Evolutionary conservation across 2,113 vertebrate genomes (phyloP).

Genomic region (Megalops atlanticus): DNA sequence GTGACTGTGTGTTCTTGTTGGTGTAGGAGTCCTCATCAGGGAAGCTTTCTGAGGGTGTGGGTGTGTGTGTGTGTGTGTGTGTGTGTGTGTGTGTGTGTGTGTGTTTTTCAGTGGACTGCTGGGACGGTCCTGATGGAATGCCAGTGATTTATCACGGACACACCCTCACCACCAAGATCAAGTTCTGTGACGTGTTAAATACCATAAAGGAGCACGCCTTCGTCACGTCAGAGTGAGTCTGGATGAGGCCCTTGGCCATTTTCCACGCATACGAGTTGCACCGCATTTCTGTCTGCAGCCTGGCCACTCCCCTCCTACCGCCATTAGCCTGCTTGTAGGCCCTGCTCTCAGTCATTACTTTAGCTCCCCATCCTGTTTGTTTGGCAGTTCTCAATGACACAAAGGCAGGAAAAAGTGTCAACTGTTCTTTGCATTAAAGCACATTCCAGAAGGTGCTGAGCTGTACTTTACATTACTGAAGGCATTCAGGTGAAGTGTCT

Average conservation of each 20-base stretch:
- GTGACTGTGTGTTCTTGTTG: neutral
- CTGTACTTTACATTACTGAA: neutral
- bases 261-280: neutral
- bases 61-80: neutral
- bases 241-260: too few relatives aligned
- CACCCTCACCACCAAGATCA: conserved; percentile 98
- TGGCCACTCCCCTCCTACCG: neutral
- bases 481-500: neutral
- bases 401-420: neutral
- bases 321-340: neutral
- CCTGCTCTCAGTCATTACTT: neutral
- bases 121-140: conserved; percentile 97
- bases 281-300: neutral
- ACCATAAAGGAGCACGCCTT: conserved; percentile 99
- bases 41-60: neutral
- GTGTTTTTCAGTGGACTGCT: conserved; percentile 90
- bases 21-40: neutral
- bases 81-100: conserved; percentile 24
- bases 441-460: neutral
- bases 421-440: neutral
- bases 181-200: conserved; percentile 88
- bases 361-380: neutral
- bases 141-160: conserved; percentile 98
- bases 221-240: conserved; percentile 93
- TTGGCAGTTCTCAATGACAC: neutral